Evolutionary conservation across 2,888 invertebrate genomes (phyloP).

Genomic region (Lasioglossum lativentre): DNA sequence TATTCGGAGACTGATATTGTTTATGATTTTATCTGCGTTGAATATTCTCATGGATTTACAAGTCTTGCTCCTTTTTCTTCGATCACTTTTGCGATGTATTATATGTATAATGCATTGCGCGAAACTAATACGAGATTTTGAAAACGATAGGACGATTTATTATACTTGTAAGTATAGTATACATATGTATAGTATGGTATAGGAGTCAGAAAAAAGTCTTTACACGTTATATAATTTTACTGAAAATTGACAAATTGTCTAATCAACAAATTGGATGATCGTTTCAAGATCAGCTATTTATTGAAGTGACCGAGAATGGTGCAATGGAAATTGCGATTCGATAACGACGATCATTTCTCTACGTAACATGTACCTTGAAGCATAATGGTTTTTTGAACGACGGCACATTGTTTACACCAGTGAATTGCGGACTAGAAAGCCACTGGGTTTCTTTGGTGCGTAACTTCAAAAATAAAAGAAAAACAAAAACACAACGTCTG

Average conservation of each 20-base stretch:
- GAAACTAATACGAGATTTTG: background rate
- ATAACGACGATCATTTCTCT: background rate
- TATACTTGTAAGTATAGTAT: background rate
- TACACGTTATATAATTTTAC: too few species aligned
- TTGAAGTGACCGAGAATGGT: background rate
- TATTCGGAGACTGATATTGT: background rate
- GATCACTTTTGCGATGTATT: background rate
- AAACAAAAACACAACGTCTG: background rate
- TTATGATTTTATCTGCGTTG: background rate
- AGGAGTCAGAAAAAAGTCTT: too few species aligned
- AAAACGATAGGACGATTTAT: background rate
- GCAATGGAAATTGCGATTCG: background rate
- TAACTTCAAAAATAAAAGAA: background rate
- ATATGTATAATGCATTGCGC: background rate
- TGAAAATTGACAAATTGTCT: too few species aligned
- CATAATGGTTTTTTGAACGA: background rate
- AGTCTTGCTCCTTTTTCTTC: background rate
- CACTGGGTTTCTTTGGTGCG: background rate
- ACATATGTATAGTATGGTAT: too few species aligned
- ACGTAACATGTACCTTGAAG: background rate
- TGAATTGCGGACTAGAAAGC: conserved; percentile 21
- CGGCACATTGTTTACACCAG: background rate
- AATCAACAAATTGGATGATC: background rate
- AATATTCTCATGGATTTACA: conserved; percentile 6
- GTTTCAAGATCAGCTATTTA: background rate